Evolutionary conservation across 2,113 vertebrate species (phyloP).

Genomic region (Nerophis lumbriciformis): DNA sequence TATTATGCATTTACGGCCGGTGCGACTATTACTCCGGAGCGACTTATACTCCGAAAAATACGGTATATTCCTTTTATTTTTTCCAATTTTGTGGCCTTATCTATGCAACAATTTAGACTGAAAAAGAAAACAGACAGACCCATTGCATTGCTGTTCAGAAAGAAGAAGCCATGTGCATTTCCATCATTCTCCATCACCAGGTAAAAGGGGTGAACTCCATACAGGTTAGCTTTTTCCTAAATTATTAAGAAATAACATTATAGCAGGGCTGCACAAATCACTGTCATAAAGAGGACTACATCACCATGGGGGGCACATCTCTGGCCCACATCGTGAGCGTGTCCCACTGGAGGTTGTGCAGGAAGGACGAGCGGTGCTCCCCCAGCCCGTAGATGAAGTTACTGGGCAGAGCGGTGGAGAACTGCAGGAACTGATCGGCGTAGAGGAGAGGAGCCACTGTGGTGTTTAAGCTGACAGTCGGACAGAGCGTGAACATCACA

Average conservation of each 20-base stretch:
- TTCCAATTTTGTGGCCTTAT: too few relatives aligned
- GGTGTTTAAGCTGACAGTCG: slow-evolving; percentile 73
- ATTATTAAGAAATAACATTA: background rate
- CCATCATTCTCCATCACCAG: slow-evolving; percentile 79
- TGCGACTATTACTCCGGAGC: too few relatives aligned
- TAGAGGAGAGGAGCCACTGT: slow-evolving; percentile 82
- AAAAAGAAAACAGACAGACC: slow-evolving; percentile 47
- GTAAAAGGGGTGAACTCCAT: slow-evolving; percentile 86
- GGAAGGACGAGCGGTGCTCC: slow-evolving; percentile 77
- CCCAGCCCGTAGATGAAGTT: slow-evolving; percentile 80
- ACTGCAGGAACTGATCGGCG: slow-evolving; percentile 83
- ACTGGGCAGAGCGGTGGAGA: slow-evolving; percentile 73
- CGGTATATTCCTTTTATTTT: too few relatives aligned
- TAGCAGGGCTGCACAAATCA: background rate
- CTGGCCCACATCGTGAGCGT: slow-evolving; percentile 86
- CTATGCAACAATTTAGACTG: too few relatives aligned
- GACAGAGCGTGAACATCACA: background rate
- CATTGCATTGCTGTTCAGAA: slow-evolving; percentile 87
- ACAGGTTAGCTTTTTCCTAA: slow-evolving; percentile 81
- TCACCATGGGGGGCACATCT: slow-evolving; percentile 79
- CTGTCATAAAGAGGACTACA: background rate
- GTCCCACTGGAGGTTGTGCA: slow-evolving; percentile 81
- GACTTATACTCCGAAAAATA: too few relatives aligned
- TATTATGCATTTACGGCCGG: too few relatives aligned
- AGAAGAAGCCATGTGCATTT: slow-evolving; percentile 80